Base-by-base conservation (phyloP, 1,140 invertebrate species). In the Globodera ellingtonae region DNA sequence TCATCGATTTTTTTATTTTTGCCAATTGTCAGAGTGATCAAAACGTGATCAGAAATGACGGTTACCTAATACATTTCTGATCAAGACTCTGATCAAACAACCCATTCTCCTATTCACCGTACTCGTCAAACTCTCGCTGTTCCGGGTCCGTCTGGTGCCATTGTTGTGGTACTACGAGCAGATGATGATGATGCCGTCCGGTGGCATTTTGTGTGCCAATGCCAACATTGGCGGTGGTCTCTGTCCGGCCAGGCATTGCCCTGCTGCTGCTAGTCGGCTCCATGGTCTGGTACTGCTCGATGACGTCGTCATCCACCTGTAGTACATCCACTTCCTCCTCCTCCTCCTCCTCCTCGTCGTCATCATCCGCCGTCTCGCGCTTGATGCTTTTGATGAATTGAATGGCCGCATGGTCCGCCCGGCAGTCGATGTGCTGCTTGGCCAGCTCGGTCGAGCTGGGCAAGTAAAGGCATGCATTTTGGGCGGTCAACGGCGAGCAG, bases 331-430 rank as follows among this genome's bases (percentile, higher is more conserved):
- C 35, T 8, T 47, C 74, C 59, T 76, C 74, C 24, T 69, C 24
- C n/a, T 18, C 62, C 15, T 77, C 56, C 65, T n/a, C 35, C 13
- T 47, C 74, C 44, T 76, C 74, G 24, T 62, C 18, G 10, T 66
- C 48, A 62, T 76, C 56, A 0, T 66, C 52, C 46, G 24, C 24
- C 15, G 24, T 62, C n/a, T 77, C 75, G 47, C 69, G 52, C 69
- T 77, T 77, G 21, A 77, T 77, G 50, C 75, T 77, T 67, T 77
- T 77, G 13, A 77, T 69, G 50, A 77, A 77, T 67, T 77, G 75
- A 47, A 77, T 69, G 35, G 75, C 75, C 10, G 56, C 59, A 24
- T 67, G 21, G 18, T 76, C 67, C 21, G 50, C 75, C 18, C 47
- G 21, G 65, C 24, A 70, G 47, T 59, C 56, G 5, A 15, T 59